These are phyloP conservation scores for Vandiemenella viatica DNA, from an alignment of 2,888 invertebrate genomes.

Conservation along the genomic window DNA sequence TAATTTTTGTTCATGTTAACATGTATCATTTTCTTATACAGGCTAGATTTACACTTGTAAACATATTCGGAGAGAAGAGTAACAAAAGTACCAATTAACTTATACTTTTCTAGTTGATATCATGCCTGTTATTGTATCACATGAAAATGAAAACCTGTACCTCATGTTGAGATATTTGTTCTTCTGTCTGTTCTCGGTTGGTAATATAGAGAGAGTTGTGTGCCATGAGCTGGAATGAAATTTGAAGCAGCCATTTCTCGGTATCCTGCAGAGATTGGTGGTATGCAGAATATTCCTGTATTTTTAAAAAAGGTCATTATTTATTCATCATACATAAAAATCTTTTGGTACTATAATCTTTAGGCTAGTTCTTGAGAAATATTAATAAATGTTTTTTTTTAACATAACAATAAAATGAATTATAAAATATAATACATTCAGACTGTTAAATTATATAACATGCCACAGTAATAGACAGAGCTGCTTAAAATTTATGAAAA, in stretches of 20 bases:
- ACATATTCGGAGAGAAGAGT: too few relatives aligned
- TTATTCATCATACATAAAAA: background rate
- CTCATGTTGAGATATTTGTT: constrained; percentile 81
- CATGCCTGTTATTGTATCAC: background rate
- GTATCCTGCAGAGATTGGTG: constrained; percentile 83
- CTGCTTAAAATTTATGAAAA: background rate
- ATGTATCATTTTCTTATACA: too few relatives aligned
- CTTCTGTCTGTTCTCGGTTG: constrained; percentile 77
- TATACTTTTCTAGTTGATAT: too few relatives aligned
- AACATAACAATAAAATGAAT: background rate
- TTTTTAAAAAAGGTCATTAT: background rate
- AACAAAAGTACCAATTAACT: too few relatives aligned
- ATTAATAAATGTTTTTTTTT: background rate
- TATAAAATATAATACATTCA: too few relatives aligned
- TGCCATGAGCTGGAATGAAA: constrained; percentile 89
- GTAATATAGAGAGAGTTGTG: constrained; percentile 88
- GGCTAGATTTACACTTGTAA: too few relatives aligned
- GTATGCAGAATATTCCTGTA: constrained; percentile 67
- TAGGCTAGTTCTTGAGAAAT: too few relatives aligned
- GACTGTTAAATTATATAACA: too few relatives aligned
- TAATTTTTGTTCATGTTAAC: too few relatives aligned
- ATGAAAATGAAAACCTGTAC: constrained; percentile 20
- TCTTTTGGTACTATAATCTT: too few relatives aligned
- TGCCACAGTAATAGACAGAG: too few relatives aligned
- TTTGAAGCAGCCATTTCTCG: constrained; percentile 89